Percentiles rank a stretch among this genome's conserved stretches.
phyloP scores from a whole-genome alignment of 2,113 vertebrate species.

The Triplophysa tibetana region DNA sequence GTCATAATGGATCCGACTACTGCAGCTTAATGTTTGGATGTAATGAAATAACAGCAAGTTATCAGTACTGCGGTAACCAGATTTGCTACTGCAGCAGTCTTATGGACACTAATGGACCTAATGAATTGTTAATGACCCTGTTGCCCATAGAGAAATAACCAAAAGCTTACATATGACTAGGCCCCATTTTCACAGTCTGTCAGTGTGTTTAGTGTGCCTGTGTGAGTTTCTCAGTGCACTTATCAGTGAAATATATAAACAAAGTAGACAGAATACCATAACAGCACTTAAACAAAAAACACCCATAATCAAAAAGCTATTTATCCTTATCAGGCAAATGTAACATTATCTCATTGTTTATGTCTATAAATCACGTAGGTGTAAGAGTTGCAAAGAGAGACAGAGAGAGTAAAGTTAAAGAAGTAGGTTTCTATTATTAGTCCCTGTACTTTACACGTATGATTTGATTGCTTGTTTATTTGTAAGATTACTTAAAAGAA shows the following conservation, averaged over 20 bases:
- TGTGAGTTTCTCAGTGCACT: constrained; percentile 47
- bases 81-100: background rate
- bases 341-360: constrained; percentile 56
- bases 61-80: background rate
- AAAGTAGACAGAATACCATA: constrained; percentile 57
- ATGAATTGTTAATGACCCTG: background rate
- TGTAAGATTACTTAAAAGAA: too few relatives aligned
- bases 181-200: constrained; percentile 33
- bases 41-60: too few relatives aligned
- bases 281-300: constrained; percentile 55
- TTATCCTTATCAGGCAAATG: constrained; percentile 70
- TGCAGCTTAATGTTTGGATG: background rate
- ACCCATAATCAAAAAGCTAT: constrained; percentile 69
- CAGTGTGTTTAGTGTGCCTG: constrained; percentile 46
- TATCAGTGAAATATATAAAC: constrained; percentile 39
- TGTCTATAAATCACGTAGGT: constrained; percentile 48
- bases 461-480: background rate
- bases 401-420: background rate
- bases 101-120: background rate
- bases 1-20: background rate
- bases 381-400: constrained; percentile 13
- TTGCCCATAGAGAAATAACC: constrained; percentile 18
- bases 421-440: background rate
- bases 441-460: background rate
- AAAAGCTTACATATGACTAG: constrained; percentile 29